Evolutionary conservation across 2,888 invertebrate species (phyloP), one percentile per base, ranked within the genome.

Genomic region (Phengaris arion): DNA sequence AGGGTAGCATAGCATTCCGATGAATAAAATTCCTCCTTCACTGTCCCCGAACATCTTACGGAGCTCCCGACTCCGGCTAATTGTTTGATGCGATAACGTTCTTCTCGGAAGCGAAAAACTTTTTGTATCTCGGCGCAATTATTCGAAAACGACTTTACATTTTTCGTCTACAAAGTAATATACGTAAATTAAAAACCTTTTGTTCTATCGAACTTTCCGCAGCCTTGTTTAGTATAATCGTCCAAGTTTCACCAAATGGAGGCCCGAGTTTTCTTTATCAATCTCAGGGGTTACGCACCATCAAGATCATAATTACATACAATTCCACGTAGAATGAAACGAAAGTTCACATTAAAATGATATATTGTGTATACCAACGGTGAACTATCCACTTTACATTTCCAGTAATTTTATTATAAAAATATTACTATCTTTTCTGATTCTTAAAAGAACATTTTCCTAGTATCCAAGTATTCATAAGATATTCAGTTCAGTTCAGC

Each of bases 201-300:
- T 85, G 86, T 85, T 85, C 83, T 85, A 85, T 87, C 84, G 83
- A 87, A 87, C 82, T 91, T 87, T 85, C 51, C 68, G 82, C 87
- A 88, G 89, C 87, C 86, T 87, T 87, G 84, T 88, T 90, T 83
- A 82, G 83, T 90, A 90, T 90, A 89, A 87, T 82, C 83, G 81
- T 82, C 81, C 80, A 77, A 80, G 81, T 84, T 84, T 84, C 83
- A 82, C 76, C 74, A 89, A 88, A 88, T 87, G 87, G 88, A 84
- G 77, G 83, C 86, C 87, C 85, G 89, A 89, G 91, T 92, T 90
- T 91, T 91, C 89, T 92, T 91, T 89, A 88, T 69, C 69, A 69
- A 48, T 69, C 15, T 69, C 15, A 35, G 64, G 35, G 64, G 64
- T 69, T n/a, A 46, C 15, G 46, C 69, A n/a, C n/a, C 46, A 48